Evolutionary conservation across 53 echinoderm and acorn worm genomes (phyloP).

Genomic region (Zoroaster sp.): DNA sequence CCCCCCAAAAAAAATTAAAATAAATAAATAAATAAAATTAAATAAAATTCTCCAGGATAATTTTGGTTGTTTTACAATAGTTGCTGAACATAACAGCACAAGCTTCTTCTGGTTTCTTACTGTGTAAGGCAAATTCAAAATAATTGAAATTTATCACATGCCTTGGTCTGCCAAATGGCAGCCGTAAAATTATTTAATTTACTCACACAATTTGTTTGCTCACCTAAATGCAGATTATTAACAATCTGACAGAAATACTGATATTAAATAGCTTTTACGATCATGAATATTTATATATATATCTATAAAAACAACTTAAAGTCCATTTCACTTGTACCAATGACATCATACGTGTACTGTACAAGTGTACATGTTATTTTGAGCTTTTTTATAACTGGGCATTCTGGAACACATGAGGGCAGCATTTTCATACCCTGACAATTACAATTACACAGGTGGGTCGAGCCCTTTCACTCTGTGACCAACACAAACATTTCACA

Average conservation of each 20-base stretch:
- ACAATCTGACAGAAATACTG: background rate
- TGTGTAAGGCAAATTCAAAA: background rate
- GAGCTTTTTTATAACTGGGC: background rate
- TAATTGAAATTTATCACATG: background rate
- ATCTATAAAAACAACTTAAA: constrained; percentile 22
- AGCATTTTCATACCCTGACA: background rate
- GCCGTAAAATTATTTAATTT: background rate
- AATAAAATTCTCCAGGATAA: background rate
- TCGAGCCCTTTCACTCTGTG: background rate
- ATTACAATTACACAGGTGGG: background rate
- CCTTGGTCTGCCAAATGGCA: background rate
- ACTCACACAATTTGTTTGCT: background rate
- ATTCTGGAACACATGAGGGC: background rate
- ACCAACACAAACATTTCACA: background rate
- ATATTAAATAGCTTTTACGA: background rate
- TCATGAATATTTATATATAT: constrained; percentile 19
- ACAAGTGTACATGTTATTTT: background rate
- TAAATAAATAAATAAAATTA: background rate
- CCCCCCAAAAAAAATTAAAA: background rate
- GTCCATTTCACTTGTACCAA: background rate
- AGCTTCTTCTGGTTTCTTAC: background rate
- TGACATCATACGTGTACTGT: background rate
- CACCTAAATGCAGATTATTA: background rate
- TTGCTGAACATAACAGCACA: background rate
- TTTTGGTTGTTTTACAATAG: background rate